Conservation (phyloP, 2,113 vertebrate genomes). For the Lota lota region DNA sequence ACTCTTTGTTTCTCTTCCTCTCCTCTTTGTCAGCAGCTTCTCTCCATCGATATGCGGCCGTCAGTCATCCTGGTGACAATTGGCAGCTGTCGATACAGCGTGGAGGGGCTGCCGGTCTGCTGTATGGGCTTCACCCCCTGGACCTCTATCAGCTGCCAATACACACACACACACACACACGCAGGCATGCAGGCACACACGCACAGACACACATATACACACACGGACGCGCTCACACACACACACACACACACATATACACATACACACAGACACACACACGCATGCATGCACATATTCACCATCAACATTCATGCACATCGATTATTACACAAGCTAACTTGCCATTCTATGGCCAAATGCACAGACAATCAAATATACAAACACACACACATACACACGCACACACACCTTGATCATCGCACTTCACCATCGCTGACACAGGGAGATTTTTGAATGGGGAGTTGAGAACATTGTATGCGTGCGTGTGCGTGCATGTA, state of each 20-base stretch:
- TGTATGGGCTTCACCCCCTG: conserved; percentile 44
- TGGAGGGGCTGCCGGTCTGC: conserved; percentile 41
- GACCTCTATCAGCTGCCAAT: conserved; percentile 69
- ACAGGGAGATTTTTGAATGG: conserved; percentile 43
- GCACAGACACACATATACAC: background rate
- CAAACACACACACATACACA: background rate
- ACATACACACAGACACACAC: no score
- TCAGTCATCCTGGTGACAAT: conserved; percentile 66
- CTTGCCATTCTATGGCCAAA: background rate
- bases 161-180: conserved; percentile 9
- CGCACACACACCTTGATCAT: conserved; percentile 22
- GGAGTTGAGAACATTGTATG: conserved; percentile 11
- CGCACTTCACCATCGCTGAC: conserved; percentile 67
- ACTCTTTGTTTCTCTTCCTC: conserved; percentile 61
- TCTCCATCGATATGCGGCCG: conserved; percentile 66
- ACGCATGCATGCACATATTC: background rate
- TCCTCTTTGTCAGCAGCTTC: conserved; percentile 59
- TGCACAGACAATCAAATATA: background rate
- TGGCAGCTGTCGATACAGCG: conserved; percentile 65
- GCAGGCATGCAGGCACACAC: conserved; percentile 26
- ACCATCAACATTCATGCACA: background rate
- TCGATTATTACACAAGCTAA: background rate
- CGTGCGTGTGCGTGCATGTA: conserved; percentile 24
- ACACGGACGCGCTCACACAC: conserved; percentile 8
- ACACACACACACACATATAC: background rate